phyloP scores from a whole-genome alignment of 2,888 invertebrate species.

The Chymomyza amoena region DNA sequence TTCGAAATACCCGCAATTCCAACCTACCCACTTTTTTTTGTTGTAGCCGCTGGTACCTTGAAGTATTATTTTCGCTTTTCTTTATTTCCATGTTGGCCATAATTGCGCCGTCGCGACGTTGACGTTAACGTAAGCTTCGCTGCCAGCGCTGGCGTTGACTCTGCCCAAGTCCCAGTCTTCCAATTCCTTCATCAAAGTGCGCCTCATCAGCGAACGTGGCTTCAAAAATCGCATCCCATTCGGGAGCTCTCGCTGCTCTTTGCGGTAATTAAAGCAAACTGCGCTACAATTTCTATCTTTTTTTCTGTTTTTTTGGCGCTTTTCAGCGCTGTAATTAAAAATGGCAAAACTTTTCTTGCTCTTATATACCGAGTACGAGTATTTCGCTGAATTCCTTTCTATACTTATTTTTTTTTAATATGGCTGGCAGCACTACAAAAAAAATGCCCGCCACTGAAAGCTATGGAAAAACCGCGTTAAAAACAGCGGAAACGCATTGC shows the following conservation, averaged over 20 bases:
- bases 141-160: constrained; percentile 26
- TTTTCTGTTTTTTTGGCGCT: constrained; percentile 67
- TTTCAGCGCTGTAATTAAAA: constrained; percentile 71
- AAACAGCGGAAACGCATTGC: constrained; percentile 66
- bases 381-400: neutral
- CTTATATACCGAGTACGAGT: neutral
- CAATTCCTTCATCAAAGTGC: constrained; percentile 70
- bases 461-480: constrained; percentile 68
- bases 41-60: constrained; percentile 45
- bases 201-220: constrained; percentile 58
- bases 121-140: neutral
- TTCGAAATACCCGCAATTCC: neutral
- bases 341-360: constrained; percentile 57
- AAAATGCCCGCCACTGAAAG: constrained; percentile 27
- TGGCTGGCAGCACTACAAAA: neutral
- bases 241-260: constrained; percentile 10
- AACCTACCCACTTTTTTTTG: no score
- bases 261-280: constrained; percentile 66
- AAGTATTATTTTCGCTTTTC: constrained; percentile 63
- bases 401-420: constrained; percentile 15
- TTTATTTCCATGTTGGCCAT: constrained; percentile 68
- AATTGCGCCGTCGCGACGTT: constrained; percentile 45
- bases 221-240: constrained; percentile 21
- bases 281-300: constrained; percentile 34
- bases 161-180: constrained; percentile 32